Base-by-base conservation (phyloP, 2,797 vertebrate species). In the Falco cherrug region DNA sequence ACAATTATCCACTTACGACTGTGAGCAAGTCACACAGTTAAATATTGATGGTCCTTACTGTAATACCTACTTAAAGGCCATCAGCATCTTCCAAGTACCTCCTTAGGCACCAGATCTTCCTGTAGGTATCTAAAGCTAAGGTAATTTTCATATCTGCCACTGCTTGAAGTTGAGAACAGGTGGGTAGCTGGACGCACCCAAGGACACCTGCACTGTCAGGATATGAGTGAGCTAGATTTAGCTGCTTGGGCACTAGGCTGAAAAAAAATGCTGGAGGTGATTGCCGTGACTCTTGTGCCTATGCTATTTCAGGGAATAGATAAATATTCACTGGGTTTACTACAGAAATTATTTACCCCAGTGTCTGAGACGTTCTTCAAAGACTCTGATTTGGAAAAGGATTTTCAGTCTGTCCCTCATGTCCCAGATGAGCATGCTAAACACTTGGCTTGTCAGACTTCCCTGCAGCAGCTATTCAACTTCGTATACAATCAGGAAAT, bases 381-480 rank as follows among this genome's bases (percentile, higher is more conserved):
- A 87, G 74, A 33, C 57, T 80, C 43, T 48, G 54, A 65, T 84
- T 84, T 91, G 41, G 41, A 91, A 90, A 59, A 91, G 57, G 69
- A 69, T 88, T 93, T 95, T 91, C 79, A 86, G 61, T 68, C 61
- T 81, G 73, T 91, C 83, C 82, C 15, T 2, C 51, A 10, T 76
- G 61, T 94, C 92, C 85, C 94, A 90, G 69, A 69, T 39, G 77
- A 96, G 50, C 54, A 65, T n/a, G 24, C 50, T 96, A 88, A 96
- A 96, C 60, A 28, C 87, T 93, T 93, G 82, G 47, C 61, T 93
- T 81, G 85, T 90, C 69, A 35, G 54, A 31, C 86, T 94, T 92
- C 83, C 93, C 88, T 90, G 74, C 54, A 96, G 94, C 85, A 92
- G 48, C 86, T 73, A 18, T 88, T 96, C 85, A 71, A 28, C 54